phyloP scores from a whole-genome alignment of 2,113 vertebrate genomes.

The Pipa parva region DNA sequence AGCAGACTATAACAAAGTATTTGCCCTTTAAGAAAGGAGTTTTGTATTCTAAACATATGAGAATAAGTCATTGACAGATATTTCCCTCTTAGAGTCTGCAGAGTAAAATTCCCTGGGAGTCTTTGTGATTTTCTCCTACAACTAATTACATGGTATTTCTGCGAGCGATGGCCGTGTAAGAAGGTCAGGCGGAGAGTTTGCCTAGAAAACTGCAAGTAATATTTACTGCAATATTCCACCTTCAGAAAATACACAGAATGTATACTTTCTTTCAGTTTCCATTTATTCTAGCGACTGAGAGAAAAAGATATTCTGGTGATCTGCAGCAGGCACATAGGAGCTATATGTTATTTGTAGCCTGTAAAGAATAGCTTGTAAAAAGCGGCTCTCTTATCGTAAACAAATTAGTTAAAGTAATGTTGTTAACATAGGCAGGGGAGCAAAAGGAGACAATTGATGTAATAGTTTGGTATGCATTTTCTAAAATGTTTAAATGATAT shows the following conservation, averaged over 20 bases:
- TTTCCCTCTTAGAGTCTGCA: neutral
- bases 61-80: conserved; percentile 14
- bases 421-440: no score
- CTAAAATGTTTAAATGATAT: no score
- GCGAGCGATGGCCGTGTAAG: conserved; percentile 1
- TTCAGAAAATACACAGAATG: neutral
- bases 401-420: no score
- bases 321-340: neutral
- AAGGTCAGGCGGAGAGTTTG: conserved; percentile 4
- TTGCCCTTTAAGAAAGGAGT: conserved; percentile 20
- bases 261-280: neutral
- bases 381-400: no score
- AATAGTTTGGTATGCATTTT: no score
- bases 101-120: conserved; percentile 7
- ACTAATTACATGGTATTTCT: conserved; percentile 29
- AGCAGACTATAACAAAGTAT: conserved; percentile 11
- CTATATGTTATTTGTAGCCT: no score
- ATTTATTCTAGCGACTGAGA: neutral
- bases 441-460: no score
- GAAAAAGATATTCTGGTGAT: neutral
- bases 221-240: conserved; percentile 5
- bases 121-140: conserved; percentile 3
- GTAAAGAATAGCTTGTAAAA: no score
- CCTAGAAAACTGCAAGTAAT: conserved; percentile 11
- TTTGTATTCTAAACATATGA: conserved; percentile 19